Percentiles rank a stretch among this genome's conserved stretches.
Conservation (phyloP, 2,113 vertebrate genomes). For the Corapipo altera region DNA sequence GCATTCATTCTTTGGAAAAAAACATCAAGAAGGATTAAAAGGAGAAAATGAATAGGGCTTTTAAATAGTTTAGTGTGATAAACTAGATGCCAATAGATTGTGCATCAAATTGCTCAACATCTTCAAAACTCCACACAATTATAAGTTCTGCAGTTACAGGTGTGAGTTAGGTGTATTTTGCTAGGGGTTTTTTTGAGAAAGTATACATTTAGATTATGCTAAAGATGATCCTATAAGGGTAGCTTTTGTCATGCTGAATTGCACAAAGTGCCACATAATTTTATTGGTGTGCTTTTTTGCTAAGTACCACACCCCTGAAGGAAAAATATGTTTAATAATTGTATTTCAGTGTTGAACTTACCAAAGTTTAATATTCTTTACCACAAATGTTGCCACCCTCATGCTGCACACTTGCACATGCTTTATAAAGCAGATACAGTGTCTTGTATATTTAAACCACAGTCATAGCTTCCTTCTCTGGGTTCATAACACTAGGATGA, state of each 20-base stretch:
- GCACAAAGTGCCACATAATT: not conserved
- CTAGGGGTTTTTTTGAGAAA: not conserved
- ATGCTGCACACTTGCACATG: not conserved
- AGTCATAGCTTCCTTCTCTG: not conserved
- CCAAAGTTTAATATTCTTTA: not conserved
- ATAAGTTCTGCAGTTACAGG: not conserved
- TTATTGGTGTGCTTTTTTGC: not conserved
- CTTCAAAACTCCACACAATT: not conserved
- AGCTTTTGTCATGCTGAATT: not conserved
- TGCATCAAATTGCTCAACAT: not conserved
- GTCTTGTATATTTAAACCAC: not conserved
- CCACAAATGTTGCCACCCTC: accelerated
- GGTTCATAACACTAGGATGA: not conserved
- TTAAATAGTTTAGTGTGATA: not conserved
- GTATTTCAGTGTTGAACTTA: not conserved
- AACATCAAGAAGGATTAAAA: not conserved
- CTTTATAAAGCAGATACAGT: not conserved
- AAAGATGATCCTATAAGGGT: not conserved
- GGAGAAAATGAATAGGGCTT: not conserved
- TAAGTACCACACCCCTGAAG: not conserved
- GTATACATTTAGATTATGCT: not conserved
- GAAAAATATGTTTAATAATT: not conserved
- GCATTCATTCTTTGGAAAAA: not conserved
- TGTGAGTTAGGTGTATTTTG: not conserved
- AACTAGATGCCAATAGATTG: not conserved